phyloP scores from a whole-genome alignment of 2,888 invertebrate species.

The Tetragonisca angustula region DNA sequence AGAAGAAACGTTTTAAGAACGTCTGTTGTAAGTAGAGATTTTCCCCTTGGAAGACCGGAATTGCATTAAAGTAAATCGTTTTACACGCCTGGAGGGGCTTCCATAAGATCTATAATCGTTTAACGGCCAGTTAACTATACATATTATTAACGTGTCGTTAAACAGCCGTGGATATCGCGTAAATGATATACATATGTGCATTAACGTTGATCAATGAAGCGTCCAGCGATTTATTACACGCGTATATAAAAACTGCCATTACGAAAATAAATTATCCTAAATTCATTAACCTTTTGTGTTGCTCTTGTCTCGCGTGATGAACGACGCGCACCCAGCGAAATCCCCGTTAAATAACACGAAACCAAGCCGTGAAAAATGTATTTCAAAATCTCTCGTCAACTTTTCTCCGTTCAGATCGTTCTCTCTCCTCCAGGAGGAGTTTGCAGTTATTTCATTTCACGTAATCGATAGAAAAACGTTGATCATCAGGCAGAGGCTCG shows the following conservation, averaged over 20 bases:
- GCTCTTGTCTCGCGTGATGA: background rate
- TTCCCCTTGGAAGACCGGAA: conserved; percentile 35
- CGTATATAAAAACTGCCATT: conserved; percentile 38
- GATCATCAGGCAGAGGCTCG: no score
- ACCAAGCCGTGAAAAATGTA: background rate
- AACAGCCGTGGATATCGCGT: conserved; percentile 53
- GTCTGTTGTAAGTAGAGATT: conserved; percentile 30
- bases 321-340: background rate
- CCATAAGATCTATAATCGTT: conserved; percentile 67
- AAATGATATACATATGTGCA: conserved; percentile 51
- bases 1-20: conserved; percentile 6
- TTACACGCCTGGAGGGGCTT: conserved; percentile 57
- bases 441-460: no score
- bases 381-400: no score
- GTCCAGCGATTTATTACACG: conserved; percentile 33
- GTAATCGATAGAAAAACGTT: no score
- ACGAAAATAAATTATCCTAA: conserved; percentile 16
- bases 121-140: conserved; percentile 65
- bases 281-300: background rate
- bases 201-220: conserved; percentile 58
- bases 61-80: conserved; percentile 66
- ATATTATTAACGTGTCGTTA: conserved; percentile 67
- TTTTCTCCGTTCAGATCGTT: background rate
- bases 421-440: background rate
- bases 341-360: background rate